These are phyloP conservation scores for Artibeus jamaicensis DNA, from an alignment of 2,797 vertebrate genomes.

Conservation along the genomic window DNA sequence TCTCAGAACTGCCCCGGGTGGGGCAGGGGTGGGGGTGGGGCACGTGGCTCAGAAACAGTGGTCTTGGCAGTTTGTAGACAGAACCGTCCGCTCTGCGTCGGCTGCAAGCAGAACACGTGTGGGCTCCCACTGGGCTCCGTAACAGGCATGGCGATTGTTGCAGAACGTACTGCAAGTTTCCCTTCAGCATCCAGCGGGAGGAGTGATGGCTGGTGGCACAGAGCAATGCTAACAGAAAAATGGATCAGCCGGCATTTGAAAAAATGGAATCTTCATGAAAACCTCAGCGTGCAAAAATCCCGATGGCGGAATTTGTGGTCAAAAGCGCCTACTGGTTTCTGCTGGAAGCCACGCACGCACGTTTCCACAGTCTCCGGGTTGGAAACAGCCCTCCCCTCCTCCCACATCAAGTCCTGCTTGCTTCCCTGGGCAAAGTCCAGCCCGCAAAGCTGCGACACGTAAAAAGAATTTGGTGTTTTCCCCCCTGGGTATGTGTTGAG, in stretches of 20 bases:
- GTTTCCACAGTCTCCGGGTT: too few species aligned
- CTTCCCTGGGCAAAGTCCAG: not conserved
- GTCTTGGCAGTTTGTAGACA: too few species aligned
- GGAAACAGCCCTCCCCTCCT: too few species aligned
- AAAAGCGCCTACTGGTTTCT: not conserved
- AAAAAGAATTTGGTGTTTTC: not conserved
- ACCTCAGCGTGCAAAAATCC: not conserved
- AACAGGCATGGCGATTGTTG: too few species aligned
- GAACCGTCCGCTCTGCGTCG: too few species aligned
- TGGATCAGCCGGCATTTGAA: not conserved
- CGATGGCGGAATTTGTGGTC: not conserved
- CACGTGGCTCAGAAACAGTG: too few species aligned
- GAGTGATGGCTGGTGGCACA: too few species aligned
- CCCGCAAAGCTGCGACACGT: not conserved
- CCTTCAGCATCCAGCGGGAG: rapidly evolving
- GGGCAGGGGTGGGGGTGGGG: too few species aligned
- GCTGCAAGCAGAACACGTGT: too few species aligned
- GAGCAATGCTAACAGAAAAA: not conserved
- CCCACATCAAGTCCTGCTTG: not conserved
- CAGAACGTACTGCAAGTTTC: too few species aligned
- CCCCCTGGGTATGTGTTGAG: not conserved
- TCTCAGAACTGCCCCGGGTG: too few species aligned
- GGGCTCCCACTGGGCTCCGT: too few species aligned
- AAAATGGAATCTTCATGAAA: not conserved
- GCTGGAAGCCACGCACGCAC: not conserved